These are phyloP conservation scores for Channa striata DNA, from an alignment of 2,797 vertebrate species.

Conservation along the genomic window DNA sequence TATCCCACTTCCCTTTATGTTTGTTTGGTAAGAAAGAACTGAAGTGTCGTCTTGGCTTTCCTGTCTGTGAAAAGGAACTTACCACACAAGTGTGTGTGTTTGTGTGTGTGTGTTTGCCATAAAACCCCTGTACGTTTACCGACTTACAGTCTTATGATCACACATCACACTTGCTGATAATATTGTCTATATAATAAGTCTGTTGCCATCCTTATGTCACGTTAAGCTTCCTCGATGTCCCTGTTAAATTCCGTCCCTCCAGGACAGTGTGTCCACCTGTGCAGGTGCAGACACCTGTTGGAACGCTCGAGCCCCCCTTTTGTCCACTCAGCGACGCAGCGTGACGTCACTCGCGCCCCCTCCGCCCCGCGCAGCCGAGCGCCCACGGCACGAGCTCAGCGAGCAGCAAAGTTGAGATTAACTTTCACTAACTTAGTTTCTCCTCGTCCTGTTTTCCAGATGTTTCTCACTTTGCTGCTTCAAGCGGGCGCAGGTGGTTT, in stretches of 20 bases:
- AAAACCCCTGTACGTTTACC: background rate
- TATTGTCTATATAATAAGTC: too few relatives aligned
- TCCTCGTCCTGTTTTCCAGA: constrained; percentile 40
- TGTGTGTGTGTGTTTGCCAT: too few relatives aligned
- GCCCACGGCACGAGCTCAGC: constrained; percentile 21
- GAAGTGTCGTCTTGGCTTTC: background rate
- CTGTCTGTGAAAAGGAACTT: constrained; percentile 21
- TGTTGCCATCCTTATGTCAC: too few relatives aligned
- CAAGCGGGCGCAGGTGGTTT: constrained; percentile 61
- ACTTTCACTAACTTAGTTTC: constrained; percentile 21
- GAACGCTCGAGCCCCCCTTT: constrained; percentile 21
- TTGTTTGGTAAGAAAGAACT: constrained; percentile 1
- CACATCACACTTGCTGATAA: too few relatives aligned
- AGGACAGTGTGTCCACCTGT: constrained; percentile 31
- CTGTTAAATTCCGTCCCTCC: too few relatives aligned
- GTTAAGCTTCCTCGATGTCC: too few relatives aligned
- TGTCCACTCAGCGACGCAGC: constrained; percentile 24
- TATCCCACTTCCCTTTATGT: constrained; percentile 47
- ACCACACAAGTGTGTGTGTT: background rate
- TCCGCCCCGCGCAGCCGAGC: constrained; percentile 26
- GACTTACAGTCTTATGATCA: background rate
- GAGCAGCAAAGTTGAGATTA: constrained; percentile 25
- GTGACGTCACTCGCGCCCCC: constrained; percentile 65
- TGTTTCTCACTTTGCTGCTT: constrained; percentile 53
- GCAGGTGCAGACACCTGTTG: constrained; percentile 20